A percentile compares a stretch with the other conserved stretches of the same genome.
Evolutionary conservation across 1,140 invertebrate genomes (phyloP).

Genomic region (Heliconius nattereri): DNA sequence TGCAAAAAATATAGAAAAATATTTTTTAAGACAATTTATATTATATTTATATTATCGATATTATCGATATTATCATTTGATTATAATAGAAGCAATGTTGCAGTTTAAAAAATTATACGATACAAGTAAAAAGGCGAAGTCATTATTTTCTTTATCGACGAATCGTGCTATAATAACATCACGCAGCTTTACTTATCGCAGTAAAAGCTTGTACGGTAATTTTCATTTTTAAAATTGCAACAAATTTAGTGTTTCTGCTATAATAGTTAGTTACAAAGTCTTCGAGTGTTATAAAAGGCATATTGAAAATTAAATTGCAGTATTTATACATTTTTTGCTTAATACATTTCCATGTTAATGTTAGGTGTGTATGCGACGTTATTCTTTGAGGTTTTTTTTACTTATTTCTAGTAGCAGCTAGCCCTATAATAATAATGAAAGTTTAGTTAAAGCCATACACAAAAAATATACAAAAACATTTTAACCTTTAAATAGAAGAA

Average conservation of each 20-base stretch:
- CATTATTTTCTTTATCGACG: slow-evolving; percentile 27
- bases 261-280: slow-evolving; percentile 37
- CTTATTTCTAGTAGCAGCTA: neutral
- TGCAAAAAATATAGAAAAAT: neutral
- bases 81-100: neutral
- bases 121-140: neutral
- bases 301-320: slow-evolving; percentile 16
- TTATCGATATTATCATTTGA: neutral
- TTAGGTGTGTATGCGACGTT: slow-evolving; percentile 21
- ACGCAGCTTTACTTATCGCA: slow-evolving; percentile 36
- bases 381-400: neutral
- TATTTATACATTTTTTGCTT: neutral
- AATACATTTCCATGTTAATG: neutral
- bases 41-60: too few relatives aligned
- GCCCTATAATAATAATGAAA: too few relatives aligned
- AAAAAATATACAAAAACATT: too few relatives aligned
- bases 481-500: too few relatives aligned
- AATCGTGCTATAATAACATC: slow-evolving; percentile 34
- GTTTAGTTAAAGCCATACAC: too few relatives aligned
- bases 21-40: neutral
- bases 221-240: slow-evolving; percentile 39
- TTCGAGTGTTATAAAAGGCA: slow-evolving; percentile 29
- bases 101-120: neutral
- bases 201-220: slow-evolving; percentile 35
- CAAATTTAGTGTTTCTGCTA: slow-evolving; percentile 29